Percentiles rank a stretch among this genome's conserved stretches.
phyloP scores from a whole-genome alignment of 2,113 vertebrate genomes.

The Anguilla japonica region DNA sequence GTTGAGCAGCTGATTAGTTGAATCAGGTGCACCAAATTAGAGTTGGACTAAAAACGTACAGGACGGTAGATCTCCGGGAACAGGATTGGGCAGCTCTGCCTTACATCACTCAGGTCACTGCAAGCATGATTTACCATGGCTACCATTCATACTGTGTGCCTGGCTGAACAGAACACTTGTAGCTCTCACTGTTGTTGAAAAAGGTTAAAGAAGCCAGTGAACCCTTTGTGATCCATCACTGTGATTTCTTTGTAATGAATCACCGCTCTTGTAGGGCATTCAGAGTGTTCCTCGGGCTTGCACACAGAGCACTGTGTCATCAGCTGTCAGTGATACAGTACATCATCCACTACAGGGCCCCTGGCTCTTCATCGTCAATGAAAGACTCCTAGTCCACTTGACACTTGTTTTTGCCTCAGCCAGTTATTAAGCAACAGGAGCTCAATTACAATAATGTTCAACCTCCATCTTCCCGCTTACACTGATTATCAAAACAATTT shows the following conservation, averaged over 20 bases:
- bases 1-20: too few species aligned
- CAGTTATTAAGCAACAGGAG: background rate
- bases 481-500: constrained; percentile 60
- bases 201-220: constrained; percentile 20
- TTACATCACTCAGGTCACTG: too few species aligned
- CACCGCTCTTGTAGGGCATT: constrained; percentile 49
- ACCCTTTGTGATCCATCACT: constrained; percentile 51
- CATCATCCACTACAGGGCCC: constrained; percentile 37
- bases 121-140: background rate
- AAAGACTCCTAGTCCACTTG: background rate
- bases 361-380: background rate
- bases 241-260: constrained; percentile 50
- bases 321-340: constrained; percentile 54
- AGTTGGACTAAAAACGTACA: too few species aligned
- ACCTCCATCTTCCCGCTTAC: constrained; percentile 7
- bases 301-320: constrained; percentile 54
- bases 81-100: too few species aligned
- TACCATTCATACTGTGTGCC: background rate
- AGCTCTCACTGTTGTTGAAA: constrained; percentile 23
- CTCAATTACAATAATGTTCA: background rate
- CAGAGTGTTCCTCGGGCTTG: constrained; percentile 21
- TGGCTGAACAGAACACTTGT: background rate
- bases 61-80: too few species aligned
- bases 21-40: too few species aligned
- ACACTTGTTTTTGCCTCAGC: background rate